A percentile compares a stretch with the other conserved stretches of the same genome.
Evolutionary conservation across 53 echinoderm and acorn worm genomes (phyloP).

Genomic region (Hippasteria phrygiana): DNA sequence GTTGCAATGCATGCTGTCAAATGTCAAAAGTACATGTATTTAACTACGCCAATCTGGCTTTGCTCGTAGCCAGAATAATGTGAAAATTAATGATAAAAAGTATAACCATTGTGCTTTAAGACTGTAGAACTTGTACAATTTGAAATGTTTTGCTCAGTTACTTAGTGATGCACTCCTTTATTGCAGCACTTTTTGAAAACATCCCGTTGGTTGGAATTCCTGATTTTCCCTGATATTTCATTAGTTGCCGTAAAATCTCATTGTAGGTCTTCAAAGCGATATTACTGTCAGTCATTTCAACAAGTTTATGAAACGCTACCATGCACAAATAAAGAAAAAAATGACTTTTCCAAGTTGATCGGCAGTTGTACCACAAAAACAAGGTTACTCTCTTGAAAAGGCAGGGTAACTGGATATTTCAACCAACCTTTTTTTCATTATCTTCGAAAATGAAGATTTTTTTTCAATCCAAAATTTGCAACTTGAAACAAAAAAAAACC

Average conservation of each 20-base stretch:
- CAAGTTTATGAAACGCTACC: neutral
- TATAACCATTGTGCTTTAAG: slow-evolving; percentile 42
- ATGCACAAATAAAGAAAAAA: neutral
- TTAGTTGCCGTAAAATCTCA: neutral
- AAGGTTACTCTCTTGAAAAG: too few species aligned
- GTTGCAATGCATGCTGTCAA: neutral
- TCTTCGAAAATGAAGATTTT: neutral
- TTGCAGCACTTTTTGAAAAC: neutral
- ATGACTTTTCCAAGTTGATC: too few species aligned
- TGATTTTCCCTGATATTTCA: neutral
- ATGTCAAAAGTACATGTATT: neutral
- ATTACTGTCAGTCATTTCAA: too few species aligned
- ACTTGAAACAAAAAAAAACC: slow-evolving; percentile 7
- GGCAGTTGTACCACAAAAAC: too few species aligned
- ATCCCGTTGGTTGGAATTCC: neutral
- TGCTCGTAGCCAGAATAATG: neutral
- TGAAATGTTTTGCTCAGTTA: neutral
- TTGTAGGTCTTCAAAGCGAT: too few species aligned
- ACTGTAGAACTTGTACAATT: slow-evolving; percentile 10
- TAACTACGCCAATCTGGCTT: slow-evolving; percentile 34
- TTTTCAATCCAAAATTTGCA: neutral
- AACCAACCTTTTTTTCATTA: neutral
- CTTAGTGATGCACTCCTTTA: neutral
- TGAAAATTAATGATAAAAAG: neutral
- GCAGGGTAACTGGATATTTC: too few species aligned